Evolutionary conservation across 1,140 invertebrate species (phyloP).

Genomic region (Panagrolaimus sp.): DNA sequence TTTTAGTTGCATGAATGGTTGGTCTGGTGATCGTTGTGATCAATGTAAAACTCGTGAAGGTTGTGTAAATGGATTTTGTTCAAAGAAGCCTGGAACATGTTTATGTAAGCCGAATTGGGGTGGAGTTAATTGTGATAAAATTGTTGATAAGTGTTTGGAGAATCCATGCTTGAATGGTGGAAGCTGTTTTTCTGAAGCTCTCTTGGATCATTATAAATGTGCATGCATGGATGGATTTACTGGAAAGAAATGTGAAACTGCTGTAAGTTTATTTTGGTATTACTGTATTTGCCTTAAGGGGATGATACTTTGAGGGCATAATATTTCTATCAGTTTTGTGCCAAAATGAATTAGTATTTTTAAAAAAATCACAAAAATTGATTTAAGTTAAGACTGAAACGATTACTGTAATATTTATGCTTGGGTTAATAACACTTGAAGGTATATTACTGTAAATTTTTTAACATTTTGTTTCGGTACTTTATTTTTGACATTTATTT

Average conservation of each 20-base stretch:
- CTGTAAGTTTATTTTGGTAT: too few relatives aligned
- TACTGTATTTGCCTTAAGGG: too few relatives aligned
- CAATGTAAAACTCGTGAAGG: not conserved
- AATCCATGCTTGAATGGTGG: slow-evolving; percentile 28
- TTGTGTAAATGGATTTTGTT: slow-evolving; percentile 24
- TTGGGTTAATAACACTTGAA: too few relatives aligned
- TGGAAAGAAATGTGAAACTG: slow-evolving; percentile 20
- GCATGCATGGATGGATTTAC: slow-evolving; percentile 20
- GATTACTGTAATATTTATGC: too few relatives aligned
- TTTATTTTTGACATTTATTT: too few relatives aligned
- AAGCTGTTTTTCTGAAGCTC: slow-evolving; percentile 13
- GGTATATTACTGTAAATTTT: too few relatives aligned
- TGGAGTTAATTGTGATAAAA: slow-evolving; percentile 23
- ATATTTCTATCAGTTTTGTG: too few relatives aligned
- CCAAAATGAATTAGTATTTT: too few relatives aligned
- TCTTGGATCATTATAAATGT: slow-evolving; percentile 22
- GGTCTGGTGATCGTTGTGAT: not conserved
- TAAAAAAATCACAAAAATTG: too few relatives aligned
- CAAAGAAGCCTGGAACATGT: slow-evolving; percentile 25
- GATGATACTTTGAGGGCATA: too few relatives aligned
- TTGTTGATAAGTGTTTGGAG: slow-evolving; percentile 27
- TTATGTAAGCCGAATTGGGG: slow-evolving; percentile 28
- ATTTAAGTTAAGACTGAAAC: too few relatives aligned
- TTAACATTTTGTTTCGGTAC: too few relatives aligned
- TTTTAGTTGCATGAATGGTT: slow-evolving; percentile 8